phyloP scores from a whole-genome alignment of 1,140 invertebrate genomes.

The Neodiprion virginianus region DNA sequence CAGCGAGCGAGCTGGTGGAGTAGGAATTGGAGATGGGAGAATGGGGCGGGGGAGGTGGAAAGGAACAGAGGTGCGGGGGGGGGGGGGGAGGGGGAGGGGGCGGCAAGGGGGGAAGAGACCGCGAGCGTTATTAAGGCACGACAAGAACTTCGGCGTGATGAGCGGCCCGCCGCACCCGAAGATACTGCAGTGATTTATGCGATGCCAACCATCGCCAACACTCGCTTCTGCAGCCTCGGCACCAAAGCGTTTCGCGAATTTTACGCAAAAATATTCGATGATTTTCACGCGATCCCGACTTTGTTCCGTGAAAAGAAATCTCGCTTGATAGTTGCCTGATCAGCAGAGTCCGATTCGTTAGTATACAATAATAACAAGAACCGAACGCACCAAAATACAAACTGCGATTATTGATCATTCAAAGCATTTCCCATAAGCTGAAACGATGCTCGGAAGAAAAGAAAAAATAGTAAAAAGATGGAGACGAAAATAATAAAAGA shows the following conservation, averaged over 20 bases:
- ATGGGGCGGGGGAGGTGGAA: slow-evolving; percentile 19
- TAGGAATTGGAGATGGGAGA: slow-evolving; percentile 20
- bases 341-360: no score
- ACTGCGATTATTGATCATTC: no score
- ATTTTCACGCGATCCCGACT: no score
- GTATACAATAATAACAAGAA: no score
- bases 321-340: no score
- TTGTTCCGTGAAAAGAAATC: no score
- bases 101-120: slow-evolving; percentile 46
- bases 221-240: slow-evolving; percentile 28
- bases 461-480: no score
- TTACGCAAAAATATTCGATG: not conserved
- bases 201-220: slow-evolving; percentile 50
- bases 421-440: no score
- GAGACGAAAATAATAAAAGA: no score
- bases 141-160: slow-evolving; percentile 61
- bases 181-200: slow-evolving; percentile 60
- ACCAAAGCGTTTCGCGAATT: slow-evolving; percentile 23
- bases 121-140: slow-evolving; percentile 61
- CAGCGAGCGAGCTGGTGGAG: slow-evolving; percentile 34
- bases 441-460: no score
- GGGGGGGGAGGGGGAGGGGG: slow-evolving; percentile 25
- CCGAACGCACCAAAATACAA: no score
- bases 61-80: slow-evolving; percentile 25
- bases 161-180: slow-evolving; percentile 54